These are phyloP conservation scores for Helobdella robusta DNA, from an alignment of 2,888 invertebrate genomes.

Conservation along the genomic window DNA sequence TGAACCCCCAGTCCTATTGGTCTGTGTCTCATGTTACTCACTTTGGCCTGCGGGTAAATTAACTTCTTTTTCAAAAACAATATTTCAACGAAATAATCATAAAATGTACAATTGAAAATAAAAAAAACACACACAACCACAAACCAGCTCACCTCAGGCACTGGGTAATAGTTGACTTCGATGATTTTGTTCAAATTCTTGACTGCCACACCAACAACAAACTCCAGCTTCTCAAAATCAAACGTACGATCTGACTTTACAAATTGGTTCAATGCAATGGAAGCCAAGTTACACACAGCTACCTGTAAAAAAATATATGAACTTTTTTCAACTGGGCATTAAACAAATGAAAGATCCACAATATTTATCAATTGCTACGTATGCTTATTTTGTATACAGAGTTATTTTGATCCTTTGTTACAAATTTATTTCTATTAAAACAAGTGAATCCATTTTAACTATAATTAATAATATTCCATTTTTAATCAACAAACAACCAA, in stretches of 20 bases:
- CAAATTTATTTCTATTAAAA: too few species aligned
- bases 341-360: too few species aligned
- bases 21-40: slow-evolving; percentile 70
- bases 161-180: slow-evolving; percentile 88
- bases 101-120: not conserved
- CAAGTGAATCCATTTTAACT: too few species aligned
- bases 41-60: slow-evolving; percentile 49
- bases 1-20: slow-evolving; percentile 82
- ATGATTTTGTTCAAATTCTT: slow-evolving; percentile 91
- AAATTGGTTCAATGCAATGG: slow-evolving; percentile 89
- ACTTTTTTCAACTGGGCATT: too few species aligned
- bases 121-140: not conserved
- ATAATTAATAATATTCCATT: too few species aligned
- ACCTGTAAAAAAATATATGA: slow-evolving; percentile 50
- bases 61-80: not conserved
- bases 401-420: too few species aligned
- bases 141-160: slow-evolving; percentile 63
- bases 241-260: slow-evolving; percentile 60
- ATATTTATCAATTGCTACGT: too few species aligned
- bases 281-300: slow-evolving; percentile 94
- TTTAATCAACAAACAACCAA: too few species aligned
- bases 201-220: slow-evolving; percentile 79
- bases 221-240: slow-evolving; percentile 76
- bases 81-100: not conserved
- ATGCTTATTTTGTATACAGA: too few species aligned